Base-by-base conservation (phyloP, 2,113 vertebrate genomes). In the Muntiacus muntjak region DNA sequence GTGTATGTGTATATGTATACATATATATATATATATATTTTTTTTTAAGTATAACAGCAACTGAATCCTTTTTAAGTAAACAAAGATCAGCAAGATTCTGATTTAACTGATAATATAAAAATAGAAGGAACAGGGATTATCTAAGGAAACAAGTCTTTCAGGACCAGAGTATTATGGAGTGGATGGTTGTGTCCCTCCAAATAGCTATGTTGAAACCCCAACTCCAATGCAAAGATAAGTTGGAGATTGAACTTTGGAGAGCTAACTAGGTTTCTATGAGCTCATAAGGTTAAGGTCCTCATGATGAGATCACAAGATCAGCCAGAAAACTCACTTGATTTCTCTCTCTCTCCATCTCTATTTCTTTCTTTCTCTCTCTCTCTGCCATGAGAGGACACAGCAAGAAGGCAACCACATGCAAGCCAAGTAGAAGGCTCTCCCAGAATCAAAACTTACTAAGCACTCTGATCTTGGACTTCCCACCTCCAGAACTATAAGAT, bases 81-180 rank as follows among this genome's bases (percentile, higher is more conserved):
- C 62, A 74, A 5, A 87, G 17, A 52, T 78, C n/a, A 76, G 45
- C 33, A 91, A 87, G 40, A 5, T 91, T 97, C 40, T 64, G 47
- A 92, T 64, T 95, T 93, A 97, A 71, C 7, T 26, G 33, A 55
- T 21, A 94, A 84, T 71, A 79, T 28, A 71, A 93, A 94, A 91
- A 5, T n/a, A 88, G 57, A 96, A 89, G 15, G n/a, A 91, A n/a
- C 6, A 19, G 8, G 45, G 28, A 16, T 23, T 67, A 86, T 64
- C 40, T 28, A 74, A 93, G 36, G 6, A 92, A 96, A 84, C 16
- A 64, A 84, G 58, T 9, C 26, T 81, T 93, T 43, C n/a, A 36
- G 45, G 40, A 76, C 82, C 36, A 43, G 26, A 12, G 14, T 47
- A 0, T 43, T 50, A 55, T 62, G 15, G 57, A 88, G 14, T 71